Evolutionary conservation across 2,797 vertebrate genomes (phyloP).

Genomic region (Kryptolebias ocellatus): DNA sequence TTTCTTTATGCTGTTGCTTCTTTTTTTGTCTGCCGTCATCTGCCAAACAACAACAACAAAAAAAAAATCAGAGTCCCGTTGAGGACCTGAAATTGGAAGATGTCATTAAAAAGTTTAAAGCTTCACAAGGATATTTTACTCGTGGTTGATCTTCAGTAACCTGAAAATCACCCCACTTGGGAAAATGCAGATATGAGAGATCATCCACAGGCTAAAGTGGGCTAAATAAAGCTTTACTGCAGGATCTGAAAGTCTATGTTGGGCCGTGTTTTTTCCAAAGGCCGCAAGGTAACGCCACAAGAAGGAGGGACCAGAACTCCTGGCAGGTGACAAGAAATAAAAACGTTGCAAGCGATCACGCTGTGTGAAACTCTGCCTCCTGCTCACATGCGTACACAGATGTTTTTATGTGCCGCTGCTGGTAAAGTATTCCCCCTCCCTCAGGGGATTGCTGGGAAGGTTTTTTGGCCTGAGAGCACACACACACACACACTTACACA

Average conservation of each 20-base stretch:
- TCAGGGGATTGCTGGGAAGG: conserved; percentile 72
- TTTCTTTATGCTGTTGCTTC: neutral
- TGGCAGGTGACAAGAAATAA: neutral
- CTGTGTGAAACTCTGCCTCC: conserved; percentile 4
- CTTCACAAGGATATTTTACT: neutral
- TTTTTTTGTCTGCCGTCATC: conserved; percentile 11
- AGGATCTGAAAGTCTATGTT: conserved; percentile 65
- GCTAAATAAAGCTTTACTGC: conserved; percentile 28
- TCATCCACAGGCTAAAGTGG: conserved; percentile 32
- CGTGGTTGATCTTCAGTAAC: conserved; percentile 21
- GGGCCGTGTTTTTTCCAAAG: conserved; percentile 47
- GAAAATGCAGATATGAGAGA: conserved; percentile 71
- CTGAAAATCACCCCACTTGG: conserved; percentile 37
- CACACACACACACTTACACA: no score
- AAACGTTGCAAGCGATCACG: neutral
- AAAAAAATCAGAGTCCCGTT: conserved; percentile 1
- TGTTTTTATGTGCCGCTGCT: conserved; percentile 35
- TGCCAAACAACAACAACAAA: conserved; percentile 38
- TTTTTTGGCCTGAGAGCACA: conserved; percentile 43
- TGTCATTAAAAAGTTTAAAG: neutral
- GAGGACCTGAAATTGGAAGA: neutral
- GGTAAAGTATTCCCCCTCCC: conserved; percentile 43
- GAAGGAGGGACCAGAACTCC: conserved; percentile 62
- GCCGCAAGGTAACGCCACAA: conserved; percentile 11
- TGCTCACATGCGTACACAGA: conserved; percentile 22